Base-by-base conservation (phyloP, 2,888 invertebrate genomes). In the Onchidella celtica region DNA sequence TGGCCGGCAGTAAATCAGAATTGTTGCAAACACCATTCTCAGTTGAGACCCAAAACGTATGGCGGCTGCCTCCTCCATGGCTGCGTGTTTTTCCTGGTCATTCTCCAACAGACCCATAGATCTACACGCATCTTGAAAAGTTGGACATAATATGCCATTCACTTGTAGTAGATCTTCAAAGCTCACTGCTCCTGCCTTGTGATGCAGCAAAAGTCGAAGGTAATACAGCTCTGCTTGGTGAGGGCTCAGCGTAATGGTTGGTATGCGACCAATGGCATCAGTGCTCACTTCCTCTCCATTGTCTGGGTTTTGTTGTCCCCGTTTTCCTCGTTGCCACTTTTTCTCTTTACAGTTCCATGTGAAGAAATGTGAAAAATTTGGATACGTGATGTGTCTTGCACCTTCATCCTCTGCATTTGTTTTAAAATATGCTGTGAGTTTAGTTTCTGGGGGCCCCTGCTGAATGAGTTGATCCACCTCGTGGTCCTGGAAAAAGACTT, bases 51-150 rank as follows among this genome's bases (percentile, higher is more conserved):
- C 9, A 40, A 72, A 55, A 24, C 55, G 2, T 2, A 55, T 24
- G 17, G 55, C n/a, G 9, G 40, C 2, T 4, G 72, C 72, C 32
- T 72, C 72, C 36, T 40, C 29, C 55, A 72, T 40, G 3, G 55
- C 47, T 72, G 3, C 27, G n/a, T 72, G 47, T n/a, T 55, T 55
- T 27, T 72, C 72, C 9, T 9, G 24, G 72, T 72, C 72, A 47
- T 55, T 55, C 4, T 72, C 47, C 4, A 40, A 21, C n/a, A 72
- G 55, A 14, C 72, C 72, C 14, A 40, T 32, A 3, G 21, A 17
- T 24, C 27, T 72, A 55, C 72, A 47, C 24, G 72, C 72, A 3
- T 72, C 72, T 27, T 72, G 72, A 47, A 47, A 47, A 27, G 40
- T 27, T 72, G 40, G 3, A 21, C 47, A 72, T 27, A 27, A 24